Conservation (phyloP, 2,888 invertebrate genomes). For the Caenorhabditis virilis region DNA sequence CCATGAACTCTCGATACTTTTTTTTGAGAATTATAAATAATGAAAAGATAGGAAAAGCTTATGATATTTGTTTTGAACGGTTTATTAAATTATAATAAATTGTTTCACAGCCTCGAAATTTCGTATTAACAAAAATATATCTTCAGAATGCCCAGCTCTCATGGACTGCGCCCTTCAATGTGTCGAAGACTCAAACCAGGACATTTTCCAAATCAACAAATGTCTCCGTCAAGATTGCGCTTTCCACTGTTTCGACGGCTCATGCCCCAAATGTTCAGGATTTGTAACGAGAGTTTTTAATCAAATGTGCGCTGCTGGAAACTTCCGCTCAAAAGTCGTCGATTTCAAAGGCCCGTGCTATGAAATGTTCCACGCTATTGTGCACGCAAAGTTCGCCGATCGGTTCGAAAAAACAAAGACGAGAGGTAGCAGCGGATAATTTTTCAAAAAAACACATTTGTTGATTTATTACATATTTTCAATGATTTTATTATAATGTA, state of each 20-base stretch:
- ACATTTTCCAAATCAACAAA: conserved; percentile 60
- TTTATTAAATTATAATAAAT: too few relatives aligned
- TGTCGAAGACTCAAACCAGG: conserved; percentile 51
- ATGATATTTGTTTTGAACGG: too few relatives aligned
- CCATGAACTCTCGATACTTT: too few relatives aligned
- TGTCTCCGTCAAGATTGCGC: conserved; percentile 62
- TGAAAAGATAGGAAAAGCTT: too few relatives aligned
- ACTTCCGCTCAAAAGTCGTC: conserved; percentile 51
- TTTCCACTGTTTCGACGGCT: conserved; percentile 64
- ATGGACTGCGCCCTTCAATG: conserved; percentile 62
- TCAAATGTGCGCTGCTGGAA: conserved; percentile 61
- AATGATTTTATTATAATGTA: too few relatives aligned
- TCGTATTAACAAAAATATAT: too few relatives aligned
- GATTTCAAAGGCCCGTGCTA: conserved; percentile 61
- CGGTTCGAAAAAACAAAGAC: conserved; percentile 41
- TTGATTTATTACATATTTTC: too few relatives aligned
- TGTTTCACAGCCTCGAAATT: too few relatives aligned
- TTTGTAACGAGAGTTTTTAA: conserved; percentile 63
- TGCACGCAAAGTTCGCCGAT: conserved; percentile 54
- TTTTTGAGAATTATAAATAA: too few relatives aligned
- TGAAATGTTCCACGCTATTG: conserved; percentile 63
- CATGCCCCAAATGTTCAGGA: conserved; percentile 62
- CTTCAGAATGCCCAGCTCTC: conserved; percentile 55
- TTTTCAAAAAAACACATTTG: too few relatives aligned
- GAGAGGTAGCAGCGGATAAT: conserved; percentile 3